phyloP scores from a whole-genome alignment of 2,113 vertebrate genomes.

The Rhegmatorhina hoffmannsi region DNA sequence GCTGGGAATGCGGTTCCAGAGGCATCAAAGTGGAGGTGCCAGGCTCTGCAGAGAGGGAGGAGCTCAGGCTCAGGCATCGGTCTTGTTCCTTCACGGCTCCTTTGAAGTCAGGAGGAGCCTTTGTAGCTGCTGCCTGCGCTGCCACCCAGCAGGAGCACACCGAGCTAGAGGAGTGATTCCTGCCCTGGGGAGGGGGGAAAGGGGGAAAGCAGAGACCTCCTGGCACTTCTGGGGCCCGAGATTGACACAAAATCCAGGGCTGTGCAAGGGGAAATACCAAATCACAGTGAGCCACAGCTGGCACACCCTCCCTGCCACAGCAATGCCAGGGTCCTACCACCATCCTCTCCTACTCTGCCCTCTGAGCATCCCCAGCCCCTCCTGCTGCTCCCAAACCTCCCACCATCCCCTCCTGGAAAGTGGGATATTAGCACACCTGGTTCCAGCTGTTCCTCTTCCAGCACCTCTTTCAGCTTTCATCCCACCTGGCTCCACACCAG shows the following conservation, averaged over 20 bases:
- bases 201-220: neutral
- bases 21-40: accelerated
- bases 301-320: accelerated
- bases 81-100: accelerated
- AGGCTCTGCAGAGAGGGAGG: neutral
- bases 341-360: no score
- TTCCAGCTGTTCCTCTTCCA: neutral
- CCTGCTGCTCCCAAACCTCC: neutral
- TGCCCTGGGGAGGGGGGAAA: neutral
- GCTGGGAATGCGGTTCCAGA: accelerated
- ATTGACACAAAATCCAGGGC: neutral
- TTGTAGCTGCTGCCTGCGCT: neutral
- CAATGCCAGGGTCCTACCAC: neutral
- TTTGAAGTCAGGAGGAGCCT: neutral
- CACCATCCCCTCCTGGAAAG: no score
- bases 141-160: neutral
- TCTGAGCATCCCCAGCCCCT: neutral
- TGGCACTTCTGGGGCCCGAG: no score
- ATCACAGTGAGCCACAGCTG: neutral
- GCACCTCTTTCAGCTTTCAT: accelerated
- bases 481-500: neutral
- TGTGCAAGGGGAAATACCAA: neutral
- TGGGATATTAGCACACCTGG: accelerated
- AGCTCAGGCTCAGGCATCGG: accelerated
- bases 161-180: neutral